Evolutionary conservation across 2,797 vertebrate genomes (phyloP).

Genomic region (Chanos chanos): DNA sequence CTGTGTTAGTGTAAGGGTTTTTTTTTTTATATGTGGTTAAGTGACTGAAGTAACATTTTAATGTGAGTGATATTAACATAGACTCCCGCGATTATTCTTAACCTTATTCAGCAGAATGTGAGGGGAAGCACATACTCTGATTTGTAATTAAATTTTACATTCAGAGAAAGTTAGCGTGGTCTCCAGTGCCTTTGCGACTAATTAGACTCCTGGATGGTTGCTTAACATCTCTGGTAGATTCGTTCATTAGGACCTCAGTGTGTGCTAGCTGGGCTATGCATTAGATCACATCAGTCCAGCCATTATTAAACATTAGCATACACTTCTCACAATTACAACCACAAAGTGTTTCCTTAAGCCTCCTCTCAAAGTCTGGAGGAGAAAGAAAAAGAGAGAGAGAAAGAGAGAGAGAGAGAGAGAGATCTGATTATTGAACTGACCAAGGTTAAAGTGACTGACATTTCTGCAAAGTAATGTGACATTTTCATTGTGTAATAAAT

Average conservation of each 20-base stretch:
- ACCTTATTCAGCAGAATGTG: slow-evolving; percentile 70
- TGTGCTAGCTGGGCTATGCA: too few species aligned
- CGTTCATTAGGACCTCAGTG: too few species aligned
- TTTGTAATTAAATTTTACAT: slow-evolving; percentile 77
- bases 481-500: too few species aligned
- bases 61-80: slow-evolving; percentile 71
- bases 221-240: slow-evolving; percentile 57
- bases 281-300: too few species aligned
- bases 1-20: too few species aligned
- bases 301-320: too few species aligned
- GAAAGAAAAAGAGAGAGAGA: not conserved
- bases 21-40: slow-evolving; percentile 68
- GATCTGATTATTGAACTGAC: not conserved
- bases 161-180: slow-evolving; percentile 54
- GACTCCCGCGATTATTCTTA: slow-evolving; percentile 69
- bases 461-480: too few species aligned
- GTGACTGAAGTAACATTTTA: slow-evolving; percentile 77
- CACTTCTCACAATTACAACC: too few species aligned
- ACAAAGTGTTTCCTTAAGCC: too few species aligned
- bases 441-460: too few species aligned
- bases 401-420: not conserved
- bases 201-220: slow-evolving; percentile 67
- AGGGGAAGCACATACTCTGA: slow-evolving; percentile 68
- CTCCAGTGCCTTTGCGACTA: slow-evolving; percentile 64
- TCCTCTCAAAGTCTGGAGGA: too few species aligned